A percentile compares a stretch with the other conserved stretches of the same genome.
Evolutionary conservation across 2,797 vertebrate genomes (phyloP).

Genomic region (Chaetodon trifasciatus): DNA sequence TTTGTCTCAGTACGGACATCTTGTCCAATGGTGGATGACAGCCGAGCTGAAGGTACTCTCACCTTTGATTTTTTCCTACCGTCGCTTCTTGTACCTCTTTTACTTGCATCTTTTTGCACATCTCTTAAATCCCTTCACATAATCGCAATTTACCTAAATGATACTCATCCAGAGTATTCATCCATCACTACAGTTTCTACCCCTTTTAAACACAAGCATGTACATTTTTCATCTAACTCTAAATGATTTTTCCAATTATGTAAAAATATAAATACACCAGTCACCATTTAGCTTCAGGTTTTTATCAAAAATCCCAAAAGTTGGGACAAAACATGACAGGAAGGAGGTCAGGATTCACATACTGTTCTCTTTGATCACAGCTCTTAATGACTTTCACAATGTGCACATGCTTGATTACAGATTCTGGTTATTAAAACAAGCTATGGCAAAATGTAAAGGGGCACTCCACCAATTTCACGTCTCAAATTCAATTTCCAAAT

Average conservation of each 20-base stretch:
- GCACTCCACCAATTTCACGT: slow-evolving; percentile 17
- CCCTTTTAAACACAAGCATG: not conserved
- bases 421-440: slow-evolving; percentile 22
- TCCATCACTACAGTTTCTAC: not conserved
- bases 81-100: not conserved
- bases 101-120: not conserved
- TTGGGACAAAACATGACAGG: not conserved
- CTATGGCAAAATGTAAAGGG: slow-evolving; percentile 18
- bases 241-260: not conserved
- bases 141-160: not conserved
- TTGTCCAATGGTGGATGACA: slow-evolving; percentile 96
- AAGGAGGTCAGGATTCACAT: not conserved
- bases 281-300: not conserved
- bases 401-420: slow-evolving; percentile 24
- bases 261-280: too few species aligned
- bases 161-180: not conserved
- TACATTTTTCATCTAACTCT: not conserved
- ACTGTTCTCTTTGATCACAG: not conserved
- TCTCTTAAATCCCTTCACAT: not conserved
- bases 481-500: slow-evolving; percentile 10
- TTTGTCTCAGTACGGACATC: slow-evolving; percentile 94
- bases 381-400: not conserved
- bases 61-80: not conserved
- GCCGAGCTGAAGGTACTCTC: slow-evolving; percentile 94
- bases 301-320: not conserved